These are phyloP conservation scores for Venusia cambrica DNA, from an alignment of 2,888 invertebrate genomes.

Conservation along the genomic window DNA sequence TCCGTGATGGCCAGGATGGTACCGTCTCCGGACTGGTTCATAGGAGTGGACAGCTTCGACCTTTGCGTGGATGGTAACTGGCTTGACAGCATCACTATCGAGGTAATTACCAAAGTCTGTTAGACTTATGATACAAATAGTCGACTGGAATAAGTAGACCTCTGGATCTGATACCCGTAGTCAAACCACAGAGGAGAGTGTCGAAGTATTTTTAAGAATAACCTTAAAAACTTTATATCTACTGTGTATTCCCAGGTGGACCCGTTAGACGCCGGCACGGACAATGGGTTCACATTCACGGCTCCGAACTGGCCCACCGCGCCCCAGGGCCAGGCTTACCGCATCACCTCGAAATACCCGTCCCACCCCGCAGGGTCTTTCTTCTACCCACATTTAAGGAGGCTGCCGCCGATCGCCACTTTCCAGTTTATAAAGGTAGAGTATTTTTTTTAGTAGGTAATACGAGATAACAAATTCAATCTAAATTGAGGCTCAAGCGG, in stretches of 20 bases:
- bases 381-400: conserved; percentile 93
- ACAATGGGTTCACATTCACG: conserved; percentile 97
- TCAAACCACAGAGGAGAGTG: no score
- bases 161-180: no score
- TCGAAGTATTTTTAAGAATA: no score
- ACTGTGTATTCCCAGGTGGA: conserved; percentile 82
- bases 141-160: conserved; percentile 2
- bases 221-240: background rate
- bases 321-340: conserved; percentile 92
- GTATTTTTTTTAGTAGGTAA: no score
- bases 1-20: conserved; percentile 94
- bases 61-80: conserved; percentile 95
- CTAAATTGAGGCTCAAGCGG: no score
- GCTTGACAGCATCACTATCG: conserved; percentile 93
- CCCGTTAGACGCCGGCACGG: conserved; percentile 95
- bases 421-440: conserved; percentile 94
- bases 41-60: conserved; percentile 94
- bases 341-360: conserved; percentile 93
- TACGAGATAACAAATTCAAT: no score
- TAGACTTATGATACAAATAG: background rate
- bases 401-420: conserved; percentile 93
- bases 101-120: conserved; percentile 78
- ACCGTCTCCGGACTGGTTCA: conserved; percentile 97
- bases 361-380: conserved; percentile 96
- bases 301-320: conserved; percentile 98